Evolutionary conservation across 2,113 vertebrate genomes (phyloP).

Genomic region (Eurypyga helias): DNA sequence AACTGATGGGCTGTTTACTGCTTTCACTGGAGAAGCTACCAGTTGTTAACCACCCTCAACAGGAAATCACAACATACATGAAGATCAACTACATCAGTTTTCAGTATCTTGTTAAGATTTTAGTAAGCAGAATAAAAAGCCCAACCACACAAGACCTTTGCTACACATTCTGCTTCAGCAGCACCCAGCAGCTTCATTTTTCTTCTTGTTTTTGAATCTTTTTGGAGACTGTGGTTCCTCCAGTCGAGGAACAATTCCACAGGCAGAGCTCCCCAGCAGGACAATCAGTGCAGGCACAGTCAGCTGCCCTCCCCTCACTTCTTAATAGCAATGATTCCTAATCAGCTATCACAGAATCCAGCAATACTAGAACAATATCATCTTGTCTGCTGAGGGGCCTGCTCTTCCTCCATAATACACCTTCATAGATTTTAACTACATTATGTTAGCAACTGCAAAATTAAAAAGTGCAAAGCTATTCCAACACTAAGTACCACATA

Average conservation of each 20-base stretch:
- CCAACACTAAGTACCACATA: background rate
- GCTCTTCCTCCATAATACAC: background rate
- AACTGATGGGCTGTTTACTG: background rate
- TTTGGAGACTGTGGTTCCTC: background rate
- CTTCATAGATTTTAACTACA: background rate
- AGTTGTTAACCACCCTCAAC: background rate
- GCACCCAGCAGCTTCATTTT: background rate
- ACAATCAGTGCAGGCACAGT: accelerated
- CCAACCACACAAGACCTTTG: background rate
- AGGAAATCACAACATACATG: background rate
- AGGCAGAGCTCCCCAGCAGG: background rate
- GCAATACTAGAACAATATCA: background rate
- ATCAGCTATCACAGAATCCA: background rate
- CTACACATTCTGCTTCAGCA: background rate
- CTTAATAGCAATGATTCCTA: background rate
- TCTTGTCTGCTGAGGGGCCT: background rate
- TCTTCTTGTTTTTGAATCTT: background rate
- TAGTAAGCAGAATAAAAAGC: background rate
- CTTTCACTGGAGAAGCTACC: background rate
- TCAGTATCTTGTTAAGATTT: background rate
- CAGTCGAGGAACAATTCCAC: accelerated
- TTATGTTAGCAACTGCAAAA: background rate
- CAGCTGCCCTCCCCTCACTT: background rate
- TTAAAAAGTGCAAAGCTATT: background rate
- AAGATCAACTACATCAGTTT: background rate